phyloP scores from a whole-genome alignment of 2,113 vertebrate genomes.

The Heterotilapia buettikoferi region DNA sequence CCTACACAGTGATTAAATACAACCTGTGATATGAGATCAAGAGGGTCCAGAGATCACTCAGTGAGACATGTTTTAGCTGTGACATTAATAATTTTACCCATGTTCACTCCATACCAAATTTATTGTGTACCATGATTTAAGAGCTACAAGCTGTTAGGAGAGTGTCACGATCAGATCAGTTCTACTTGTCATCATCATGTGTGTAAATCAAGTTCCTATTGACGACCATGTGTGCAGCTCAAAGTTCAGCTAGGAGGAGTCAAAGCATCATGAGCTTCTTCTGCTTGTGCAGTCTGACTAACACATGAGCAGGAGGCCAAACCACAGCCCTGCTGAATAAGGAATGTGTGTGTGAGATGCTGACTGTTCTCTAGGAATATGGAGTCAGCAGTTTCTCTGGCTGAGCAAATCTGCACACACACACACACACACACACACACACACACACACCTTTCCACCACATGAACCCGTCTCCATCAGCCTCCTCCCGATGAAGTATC shows the following conservation, averaged over 20 bases:
- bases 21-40: background rate
- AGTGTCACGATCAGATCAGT: background rate
- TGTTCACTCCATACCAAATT: background rate
- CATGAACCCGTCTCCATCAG: background rate
- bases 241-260: background rate
- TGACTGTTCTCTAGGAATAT: constrained; percentile 6
- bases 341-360: background rate
- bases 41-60: background rate
- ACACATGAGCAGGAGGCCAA: constrained; percentile 1
- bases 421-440: background rate
- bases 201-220: background rate
- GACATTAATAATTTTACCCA: background rate
- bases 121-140: background rate
- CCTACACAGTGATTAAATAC: background rate
- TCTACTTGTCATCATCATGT: background rate
- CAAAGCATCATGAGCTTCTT: background rate
- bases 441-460: background rate
- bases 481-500: rapidly evolving
- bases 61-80: background rate
- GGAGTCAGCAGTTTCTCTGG: constrained; percentile 22
- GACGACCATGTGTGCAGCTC: background rate
- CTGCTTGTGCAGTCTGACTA: constrained; percentile 8
- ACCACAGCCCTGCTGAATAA: constrained; percentile 50
- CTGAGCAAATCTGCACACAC: constrained; percentile 8
- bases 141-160: background rate